A percentile compares a stretch with the other conserved stretches of the same genome.
Conservation (phyloP, 2,797 vertebrate genomes). For the Sebastes kiyomatsui region DNA sequence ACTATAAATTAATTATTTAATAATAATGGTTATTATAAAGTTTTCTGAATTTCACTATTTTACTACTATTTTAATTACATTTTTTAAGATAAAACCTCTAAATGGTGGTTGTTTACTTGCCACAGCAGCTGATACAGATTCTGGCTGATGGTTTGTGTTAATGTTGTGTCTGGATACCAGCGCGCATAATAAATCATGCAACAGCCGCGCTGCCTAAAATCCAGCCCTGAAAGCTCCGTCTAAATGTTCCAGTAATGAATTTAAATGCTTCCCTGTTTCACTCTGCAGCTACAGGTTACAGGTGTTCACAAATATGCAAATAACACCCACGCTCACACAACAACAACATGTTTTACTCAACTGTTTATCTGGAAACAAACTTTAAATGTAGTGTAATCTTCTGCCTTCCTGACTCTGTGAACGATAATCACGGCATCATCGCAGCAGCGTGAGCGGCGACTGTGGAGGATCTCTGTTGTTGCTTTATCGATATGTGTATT, state of each 20-base stretch:
- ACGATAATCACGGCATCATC: neutral
- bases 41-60: neutral
- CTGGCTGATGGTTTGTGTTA: neutral
- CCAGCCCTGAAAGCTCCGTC: neutral
- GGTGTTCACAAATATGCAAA: constrained; percentile 19
- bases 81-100: neutral
- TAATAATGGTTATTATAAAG: no score
- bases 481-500: neutral
- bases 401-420: neutral
- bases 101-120: neutral
- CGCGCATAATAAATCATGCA: neutral
- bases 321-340: neutral
- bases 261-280: constrained; percentile 6
- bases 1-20: no score
- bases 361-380: constrained; percentile 7
- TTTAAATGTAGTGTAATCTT: constrained; percentile 1
- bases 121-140: neutral
- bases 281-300: constrained; percentile 6
- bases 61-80: neutral
- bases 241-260: constrained; percentile 24
- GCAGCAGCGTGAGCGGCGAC: neutral
- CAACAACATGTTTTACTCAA: neutral
- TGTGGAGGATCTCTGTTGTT: neutral
- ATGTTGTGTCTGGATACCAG: constrained; percentile 1
- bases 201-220: neutral